Conservation (phyloP, 2,888 invertebrate species). For the Salpingus planirostris region DNA sequence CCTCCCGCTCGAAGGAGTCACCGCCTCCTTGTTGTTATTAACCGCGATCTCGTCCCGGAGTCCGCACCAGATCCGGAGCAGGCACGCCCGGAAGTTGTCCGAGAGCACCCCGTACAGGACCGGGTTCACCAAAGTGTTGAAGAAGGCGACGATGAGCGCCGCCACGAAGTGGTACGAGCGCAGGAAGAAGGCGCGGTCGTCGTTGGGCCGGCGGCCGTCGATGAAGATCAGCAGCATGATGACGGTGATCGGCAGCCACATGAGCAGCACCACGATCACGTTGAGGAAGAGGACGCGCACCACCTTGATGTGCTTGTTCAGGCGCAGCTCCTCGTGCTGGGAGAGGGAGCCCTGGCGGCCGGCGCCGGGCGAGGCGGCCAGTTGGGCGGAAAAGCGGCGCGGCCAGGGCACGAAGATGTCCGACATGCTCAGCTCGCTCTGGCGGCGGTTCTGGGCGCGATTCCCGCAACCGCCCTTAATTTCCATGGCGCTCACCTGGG, state of each 20-base stretch:
- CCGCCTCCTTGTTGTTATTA: conserved; percentile 19
- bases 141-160: conserved; percentile 44
- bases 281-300: conserved; percentile 47
- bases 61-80: conserved; percentile 40
- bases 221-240: conserved; percentile 47
- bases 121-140: conserved; percentile 50
- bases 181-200: conserved; percentile 45
- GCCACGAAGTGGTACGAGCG: conserved; percentile 47
- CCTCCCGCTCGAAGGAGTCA: conserved; percentile 30
- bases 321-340: conserved; percentile 44
- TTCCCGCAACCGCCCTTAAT: conserved; percentile 23
- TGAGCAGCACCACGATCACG: conserved; percentile 47
- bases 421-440: conserved; percentile 44
- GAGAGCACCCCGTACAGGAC: conserved; percentile 48
- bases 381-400: conserved; percentile 38
- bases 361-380: conserved; percentile 27
- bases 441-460: conserved; percentile 35
- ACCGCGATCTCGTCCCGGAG: conserved; percentile 6
- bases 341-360: conserved; percentile 42
- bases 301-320: conserved; percentile 47
- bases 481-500: conserved; percentile 24
- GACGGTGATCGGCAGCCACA: conserved; percentile 50
- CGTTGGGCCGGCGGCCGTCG: conserved; percentile 44
- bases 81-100: conserved; percentile 45
- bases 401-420: conserved; percentile 44